Evolutionary conservation across 2,888 invertebrate species (phyloP), one percentile per base, ranked within the genome.

Genomic region (Lasioglossum morio): DNA sequence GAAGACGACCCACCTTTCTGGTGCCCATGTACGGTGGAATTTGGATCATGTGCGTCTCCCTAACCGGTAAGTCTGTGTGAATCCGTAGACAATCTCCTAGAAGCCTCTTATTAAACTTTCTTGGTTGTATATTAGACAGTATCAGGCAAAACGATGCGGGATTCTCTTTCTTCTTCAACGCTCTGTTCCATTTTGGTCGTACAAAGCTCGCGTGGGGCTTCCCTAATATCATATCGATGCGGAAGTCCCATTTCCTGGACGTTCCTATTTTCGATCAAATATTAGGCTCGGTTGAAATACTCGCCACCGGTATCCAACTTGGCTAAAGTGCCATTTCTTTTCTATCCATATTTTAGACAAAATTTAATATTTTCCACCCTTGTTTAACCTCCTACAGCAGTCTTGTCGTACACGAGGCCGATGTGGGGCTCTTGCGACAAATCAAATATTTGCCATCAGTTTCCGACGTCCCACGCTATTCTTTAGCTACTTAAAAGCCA

Each of bases 21-120:
- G 98, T 98, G 46, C 98, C 98, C 19, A 98, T 98, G 97, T 98
- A 98, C 92, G 98, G 98, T n/a, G 98, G 98, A 57, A 98, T 98
- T 93, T 98, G 98, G 98, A 98, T 97, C 37, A 96, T 98, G 95
- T 99, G 98, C 95, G 97, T 97, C 92, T 97, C 97, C 92, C 96
- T 98, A 92, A 97, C 97, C 95, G 98, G 98, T 98, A 95, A 86
- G 83, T 70, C 48, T 19, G 19, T 48, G 19, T 19, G 7, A 19
- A 48, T 5, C 19, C 19, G 48, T 19, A 19, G 48, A 60, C 10
- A 14, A 60, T 16, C 14, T 27, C 16, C 27, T 27, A 4, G 60
- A 14, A 27, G 30, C 19, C 34, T 16, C 30, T 46, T 46, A 46
- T 16, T 16, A 16, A 46, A 46, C 16, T 46, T 46, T 16, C 5